Base-by-base conservation (phyloP, 2,888 invertebrate species). In the Mesodorylaimus sp. region DNA sequence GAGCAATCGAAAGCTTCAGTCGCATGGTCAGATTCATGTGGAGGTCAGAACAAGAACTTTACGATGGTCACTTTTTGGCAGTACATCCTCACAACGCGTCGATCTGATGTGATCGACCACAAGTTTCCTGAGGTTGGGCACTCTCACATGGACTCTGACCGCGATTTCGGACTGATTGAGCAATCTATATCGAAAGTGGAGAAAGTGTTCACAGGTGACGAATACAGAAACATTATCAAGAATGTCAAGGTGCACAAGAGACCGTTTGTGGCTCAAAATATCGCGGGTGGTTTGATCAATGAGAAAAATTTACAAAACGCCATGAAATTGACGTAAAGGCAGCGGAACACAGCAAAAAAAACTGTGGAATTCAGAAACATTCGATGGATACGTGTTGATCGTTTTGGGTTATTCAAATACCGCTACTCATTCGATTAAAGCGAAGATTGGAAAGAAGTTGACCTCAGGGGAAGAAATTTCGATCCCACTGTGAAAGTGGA, bases 61-160 rank as follows among this genome's bases (percentile, higher is more conserved):
- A 41, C 19, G 19, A 7, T 41, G 19, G 19, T 41, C 3, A 16
- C 27, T 25, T 44, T 44, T n/a, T 44, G 45, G 45, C 45, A 44
- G 7, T 24, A 16, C 10, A 7, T 44, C n/a, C 13, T 44, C 19
- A 16, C 3, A 13, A 24, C 25, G 19, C 7, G 19, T 24, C 45
- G 45, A 7, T 44, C n/a, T 25, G 7, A 24, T 5, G 5, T 7
- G 7, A 25, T 44, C 19, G 45, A 44, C 45, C 27, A 44, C 45
- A 44, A 44, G 26, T 44, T 27, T 28, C 28, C 45, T 7, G 45
- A 44, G 19, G 26, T 44, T 25, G 45, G 45, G 3, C 45, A 44
- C 28, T 24, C 45, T 7, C 25, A 28, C n/a, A 25, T 44, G 25
- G 28, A 44, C 25, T 44, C 28, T 7, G 45, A 44, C 25, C 7